Evolutionary conservation across 2,113 vertebrate species (phyloP).

Genomic region (Zosterops pallidus): DNA sequence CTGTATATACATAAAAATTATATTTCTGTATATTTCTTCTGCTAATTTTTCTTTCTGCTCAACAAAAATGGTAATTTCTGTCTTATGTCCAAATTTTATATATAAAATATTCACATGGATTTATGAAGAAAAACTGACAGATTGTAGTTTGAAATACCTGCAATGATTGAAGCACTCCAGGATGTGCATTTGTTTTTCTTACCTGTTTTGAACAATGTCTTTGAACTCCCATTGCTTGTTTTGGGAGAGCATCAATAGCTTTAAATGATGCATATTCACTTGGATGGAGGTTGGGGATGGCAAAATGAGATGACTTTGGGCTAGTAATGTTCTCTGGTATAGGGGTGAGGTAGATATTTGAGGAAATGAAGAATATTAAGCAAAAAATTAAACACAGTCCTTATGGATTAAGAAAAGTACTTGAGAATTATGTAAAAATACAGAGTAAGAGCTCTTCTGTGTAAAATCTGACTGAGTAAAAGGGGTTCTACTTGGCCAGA

Average conservation of each 20-base stretch:
- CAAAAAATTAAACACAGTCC: neutral
- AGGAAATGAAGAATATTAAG: neutral
- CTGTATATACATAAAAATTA: too few species aligned
- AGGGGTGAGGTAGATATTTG: neutral
- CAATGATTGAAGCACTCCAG: neutral
- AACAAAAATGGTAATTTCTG: neutral
- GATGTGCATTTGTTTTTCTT: neutral
- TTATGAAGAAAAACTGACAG: neutral
- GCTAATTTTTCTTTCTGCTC: neutral
- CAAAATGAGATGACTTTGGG: neutral
- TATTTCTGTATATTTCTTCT: neutral
- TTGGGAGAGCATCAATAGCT: neutral
- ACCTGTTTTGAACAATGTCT: neutral
- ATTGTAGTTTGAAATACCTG: neutral
- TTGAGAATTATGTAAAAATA: neutral
- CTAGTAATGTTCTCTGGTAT: neutral
- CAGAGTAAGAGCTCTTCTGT: neutral
- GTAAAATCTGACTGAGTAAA: neutral
- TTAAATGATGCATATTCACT: neutral
- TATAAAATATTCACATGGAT: neutral
- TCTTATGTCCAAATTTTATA: neutral
- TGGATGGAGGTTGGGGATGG: neutral
- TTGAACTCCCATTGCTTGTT: neutral
- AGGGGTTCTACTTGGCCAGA: neutral
- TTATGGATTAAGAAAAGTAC: neutral